Evolutionary conservation across 2,113 vertebrate species (phyloP).

Genomic region (Rallus limicola): DNA sequence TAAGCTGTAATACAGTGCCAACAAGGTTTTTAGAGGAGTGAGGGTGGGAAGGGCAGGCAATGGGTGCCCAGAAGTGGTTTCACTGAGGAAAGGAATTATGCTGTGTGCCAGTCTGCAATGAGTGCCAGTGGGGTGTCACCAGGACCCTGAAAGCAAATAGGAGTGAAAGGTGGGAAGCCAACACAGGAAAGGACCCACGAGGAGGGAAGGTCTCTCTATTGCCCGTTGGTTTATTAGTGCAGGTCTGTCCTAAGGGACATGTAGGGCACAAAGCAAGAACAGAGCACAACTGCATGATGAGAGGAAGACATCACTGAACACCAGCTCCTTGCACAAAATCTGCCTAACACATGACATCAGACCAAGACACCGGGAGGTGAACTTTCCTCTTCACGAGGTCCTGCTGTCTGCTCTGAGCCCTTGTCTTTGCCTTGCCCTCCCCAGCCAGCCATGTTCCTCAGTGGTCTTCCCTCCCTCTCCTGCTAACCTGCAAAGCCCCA

Average conservation of each 20-base stretch:
- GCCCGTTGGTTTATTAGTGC: background rate
- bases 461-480: background rate
- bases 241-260: accelerated
- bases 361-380: background rate
- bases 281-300: background rate
- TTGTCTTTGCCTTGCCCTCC: background rate
- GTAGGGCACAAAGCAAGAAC: accelerated
- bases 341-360: background rate
- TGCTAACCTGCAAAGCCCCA: background rate
- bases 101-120: accelerated
- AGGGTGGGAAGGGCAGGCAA: accelerated
- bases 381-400: background rate
- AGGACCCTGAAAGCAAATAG: background rate
- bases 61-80: background rate
- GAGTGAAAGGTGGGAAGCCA: background rate
- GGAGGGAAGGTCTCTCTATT: background rate
- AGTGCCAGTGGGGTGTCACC: background rate
- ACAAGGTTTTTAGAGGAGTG: background rate
- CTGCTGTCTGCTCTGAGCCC: background rate
- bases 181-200: background rate
- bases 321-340: background rate
- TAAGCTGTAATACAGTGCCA: background rate
- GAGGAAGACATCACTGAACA: background rate
- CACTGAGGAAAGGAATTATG: background rate
- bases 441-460: background rate